A percentile compares a stretch with the other conserved stretches of the same genome.
Evolutionary conservation across 2,113 vertebrate species (phyloP).

Genomic region (Pseudopipra pipra): DNA sequence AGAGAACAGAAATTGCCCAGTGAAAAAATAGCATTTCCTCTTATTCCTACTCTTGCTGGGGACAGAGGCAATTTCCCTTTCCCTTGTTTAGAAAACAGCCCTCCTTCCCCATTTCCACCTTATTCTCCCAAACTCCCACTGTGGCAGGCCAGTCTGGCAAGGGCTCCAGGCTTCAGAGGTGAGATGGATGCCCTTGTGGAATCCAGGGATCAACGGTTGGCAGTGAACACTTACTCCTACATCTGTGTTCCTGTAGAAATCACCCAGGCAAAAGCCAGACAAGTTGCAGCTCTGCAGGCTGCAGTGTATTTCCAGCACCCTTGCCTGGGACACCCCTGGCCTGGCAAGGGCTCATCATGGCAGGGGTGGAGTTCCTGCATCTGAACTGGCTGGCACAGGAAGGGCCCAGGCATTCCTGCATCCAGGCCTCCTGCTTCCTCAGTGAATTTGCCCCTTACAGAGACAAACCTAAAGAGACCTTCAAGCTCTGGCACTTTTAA

Average conservation of each 20-base stretch:
- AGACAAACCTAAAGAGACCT: neutral
- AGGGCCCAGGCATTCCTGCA: neutral
- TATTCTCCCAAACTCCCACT: neutral
- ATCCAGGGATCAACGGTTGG: neutral
- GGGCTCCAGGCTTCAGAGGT: neutral
- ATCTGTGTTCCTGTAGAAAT: neutral
- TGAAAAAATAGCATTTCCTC: neutral
- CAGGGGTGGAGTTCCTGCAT: neutral
- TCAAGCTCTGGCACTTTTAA: neutral
- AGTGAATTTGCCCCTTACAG: neutral
- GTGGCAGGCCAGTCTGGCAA: neutral
- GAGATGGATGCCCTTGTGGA: neutral
- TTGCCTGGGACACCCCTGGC: neutral
- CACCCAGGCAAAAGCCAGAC: neutral
- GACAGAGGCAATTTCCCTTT: neutral
- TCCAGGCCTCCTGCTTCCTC: neutral
- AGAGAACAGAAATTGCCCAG: neutral
- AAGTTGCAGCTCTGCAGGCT: fast-evolving
- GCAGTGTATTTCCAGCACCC: fast-evolving
- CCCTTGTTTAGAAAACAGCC: neutral
- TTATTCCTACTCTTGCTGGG: neutral
- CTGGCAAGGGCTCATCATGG: neutral
- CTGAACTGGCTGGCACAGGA: neutral
- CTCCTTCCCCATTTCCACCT: neutral
- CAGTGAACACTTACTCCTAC: neutral